Percentiles rank a stretch among this genome's conserved stretches.
Conservation (phyloP, 2,797 vertebrate species). For the Sciurus carolinensis region DNA sequence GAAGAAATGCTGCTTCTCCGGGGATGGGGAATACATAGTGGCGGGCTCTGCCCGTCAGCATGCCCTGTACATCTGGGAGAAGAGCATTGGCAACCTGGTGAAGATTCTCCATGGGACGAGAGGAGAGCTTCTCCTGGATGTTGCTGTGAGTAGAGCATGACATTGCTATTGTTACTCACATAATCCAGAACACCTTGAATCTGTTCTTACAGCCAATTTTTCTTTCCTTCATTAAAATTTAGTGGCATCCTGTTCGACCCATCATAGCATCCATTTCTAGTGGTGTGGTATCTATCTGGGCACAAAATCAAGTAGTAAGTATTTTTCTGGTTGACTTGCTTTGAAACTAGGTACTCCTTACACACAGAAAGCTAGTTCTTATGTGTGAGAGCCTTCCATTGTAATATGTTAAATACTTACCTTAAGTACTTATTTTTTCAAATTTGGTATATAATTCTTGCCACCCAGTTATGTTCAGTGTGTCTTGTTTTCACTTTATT, state of each 20-base stretch:
- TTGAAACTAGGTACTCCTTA: constrained; percentile 33
- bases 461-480: background rate
- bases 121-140: constrained; percentile 97
- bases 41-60: constrained; percentile 98
- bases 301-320: constrained; percentile 99
- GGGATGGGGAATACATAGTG: constrained; percentile 98
- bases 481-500: constrained; percentile 32
- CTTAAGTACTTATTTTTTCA: background rate
- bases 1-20: constrained; percentile 99
- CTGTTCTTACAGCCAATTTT: background rate
- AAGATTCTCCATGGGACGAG: constrained; percentile 98
- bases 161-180: background rate
- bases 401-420: background rate
- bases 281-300: constrained; percentile 99
- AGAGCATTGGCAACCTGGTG: constrained; percentile 98
- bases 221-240: constrained; percentile 69
- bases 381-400: no score
- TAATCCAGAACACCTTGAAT: background rate
- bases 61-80: constrained; percentile 99
- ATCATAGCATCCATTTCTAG: constrained; percentile 99
- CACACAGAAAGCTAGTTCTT: background rate
- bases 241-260: constrained; percentile 99
- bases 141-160: constrained; percentile 92
- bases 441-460: background rate
- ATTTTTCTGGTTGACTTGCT: background rate